Evolutionary conservation across 2,797 vertebrate genomes (phyloP).

Genomic region (Megalops cyprinoides): DNA sequence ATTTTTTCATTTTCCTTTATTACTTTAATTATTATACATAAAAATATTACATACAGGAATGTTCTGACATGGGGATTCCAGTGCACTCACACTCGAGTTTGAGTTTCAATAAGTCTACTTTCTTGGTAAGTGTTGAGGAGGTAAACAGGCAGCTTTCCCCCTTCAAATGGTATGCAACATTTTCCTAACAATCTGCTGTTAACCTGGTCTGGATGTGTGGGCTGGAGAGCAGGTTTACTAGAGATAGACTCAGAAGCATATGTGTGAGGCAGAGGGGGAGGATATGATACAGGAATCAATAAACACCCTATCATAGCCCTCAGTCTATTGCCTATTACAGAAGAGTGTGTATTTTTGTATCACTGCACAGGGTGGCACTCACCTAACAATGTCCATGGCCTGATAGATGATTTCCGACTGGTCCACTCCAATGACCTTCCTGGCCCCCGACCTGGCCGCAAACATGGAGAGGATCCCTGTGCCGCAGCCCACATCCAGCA

Average conservation of each 20-base stretch:
- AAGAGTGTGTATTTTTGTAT: neutral
- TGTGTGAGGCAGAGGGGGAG: neutral
- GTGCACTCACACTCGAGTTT: too few species aligned
- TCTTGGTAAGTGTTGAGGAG: too few species aligned
- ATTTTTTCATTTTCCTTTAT: too few species aligned
- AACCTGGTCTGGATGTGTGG: too few species aligned
- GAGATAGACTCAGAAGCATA: neutral
- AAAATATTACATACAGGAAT: too few species aligned
- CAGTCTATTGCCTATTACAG: neutral
- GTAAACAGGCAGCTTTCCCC: too few species aligned
- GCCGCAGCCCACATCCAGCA: slow-evolving; percentile 95
- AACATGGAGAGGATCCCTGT: slow-evolving; percentile 97
- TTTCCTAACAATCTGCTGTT: too few species aligned
- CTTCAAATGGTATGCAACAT: too few species aligned
- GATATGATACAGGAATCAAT: neutral
- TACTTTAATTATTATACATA: too few species aligned
- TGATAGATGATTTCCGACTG: slow-evolving; percentile 96
- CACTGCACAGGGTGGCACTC: slow-evolving; percentile 29
- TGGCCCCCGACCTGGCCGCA: slow-evolving; percentile 88
- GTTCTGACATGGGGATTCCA: too few species aligned
- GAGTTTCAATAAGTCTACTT: too few species aligned
- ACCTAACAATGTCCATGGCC: slow-evolving; percentile 96
- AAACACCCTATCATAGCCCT: neutral
- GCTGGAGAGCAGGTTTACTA: too few species aligned
- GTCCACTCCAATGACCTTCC: slow-evolving; percentile 89